Evolutionary conservation across 2,113 vertebrate species (phyloP), one percentile per base, ranked within the genome.

Genomic region (Thryonomys swinderianus): DNA sequence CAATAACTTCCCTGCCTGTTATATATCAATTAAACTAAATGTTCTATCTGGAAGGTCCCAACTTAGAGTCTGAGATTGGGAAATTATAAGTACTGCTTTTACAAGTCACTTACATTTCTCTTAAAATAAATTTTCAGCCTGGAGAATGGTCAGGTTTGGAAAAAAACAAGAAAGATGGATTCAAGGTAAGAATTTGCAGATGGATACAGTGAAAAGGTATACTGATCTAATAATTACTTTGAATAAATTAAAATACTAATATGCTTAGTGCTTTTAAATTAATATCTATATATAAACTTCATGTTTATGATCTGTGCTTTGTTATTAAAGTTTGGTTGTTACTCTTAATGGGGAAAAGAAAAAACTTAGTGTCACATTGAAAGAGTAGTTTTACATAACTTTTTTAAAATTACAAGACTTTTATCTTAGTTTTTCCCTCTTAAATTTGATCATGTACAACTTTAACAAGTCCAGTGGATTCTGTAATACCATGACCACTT

Each of bases 151-250:
- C 97, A 96, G 73, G 98, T 98, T 97, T 98, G 97, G 98, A 98
- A 95, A 97, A 97, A 95, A 98, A 98, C 97, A 98, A 97, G 97
- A 98, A 98, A 96, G 98, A 98, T 98, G 98, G 98, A 97, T 98
- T 98, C 97, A 98, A 98, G 98, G 98, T 98, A 98, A 98, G 98
- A 98, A 97, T 98, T 98, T 98, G 95, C 97, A 97, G 95, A 95
- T 98, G 96, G 96, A 98, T 78, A 37, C 45, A 81, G 30, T 12
- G 88, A 90, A 92, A 94, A 97, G 94, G 80, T 96, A 88, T 78
- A 95, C 80, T 95, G 37, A 80, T 69, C 88, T 86, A 89, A 87
- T 82, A 80, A 94, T 91, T 87, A 27, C 8, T 53, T 83, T 79
- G 67, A 76, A 78, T 96, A 88, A 87, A 40, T 40, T 27, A 92